A percentile compares a stretch with the other conserved stretches of the same genome.
These are phyloP conservation scores for Ametastegia equiseti DNA, from an alignment of 2,888 invertebrate genomes.

Conservation along the genomic window DNA sequence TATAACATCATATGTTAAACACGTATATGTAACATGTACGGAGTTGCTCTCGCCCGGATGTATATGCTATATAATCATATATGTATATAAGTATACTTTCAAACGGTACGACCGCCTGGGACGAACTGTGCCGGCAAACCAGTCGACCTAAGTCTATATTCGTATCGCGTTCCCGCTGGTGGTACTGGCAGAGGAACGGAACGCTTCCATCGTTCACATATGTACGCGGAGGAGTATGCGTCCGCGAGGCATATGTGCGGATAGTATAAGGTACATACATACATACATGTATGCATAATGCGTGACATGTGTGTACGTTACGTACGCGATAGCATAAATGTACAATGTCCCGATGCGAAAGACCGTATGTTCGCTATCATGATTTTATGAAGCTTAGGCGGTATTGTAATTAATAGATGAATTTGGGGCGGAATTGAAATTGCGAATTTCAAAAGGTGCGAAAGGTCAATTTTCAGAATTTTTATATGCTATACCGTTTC, in stretches of 20 bases:
- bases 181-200: conserved; percentile 4
- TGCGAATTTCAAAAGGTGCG: no score
- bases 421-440: no score
- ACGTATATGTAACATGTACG: background rate
- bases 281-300: background rate
- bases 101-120: conserved; percentile 52
- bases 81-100: conserved; percentile 18
- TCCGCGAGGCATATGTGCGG: no score
- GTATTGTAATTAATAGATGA: no score
- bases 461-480: no score
- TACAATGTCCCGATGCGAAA: conserved; percentile 1
- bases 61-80: no score
- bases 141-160: conserved; percentile 64
- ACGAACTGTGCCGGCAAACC: conserved; percentile 61
- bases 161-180: conserved; percentile 54
- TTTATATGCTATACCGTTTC: no score
- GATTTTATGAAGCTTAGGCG: no score
- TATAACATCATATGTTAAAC: background rate
- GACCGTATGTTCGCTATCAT: background rate
- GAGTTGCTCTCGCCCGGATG: no score
- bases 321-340: background rate
- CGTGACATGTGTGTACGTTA: background rate
- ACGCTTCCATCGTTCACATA: conserved; percentile 20
- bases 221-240: background rate
- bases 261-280: background rate